These are phyloP conservation scores for Chrysaora quinquecirrha DNA, from an alignment of 30 jellyfish, hydroid and myxozoan species.

Conservation along the genomic window DNA sequence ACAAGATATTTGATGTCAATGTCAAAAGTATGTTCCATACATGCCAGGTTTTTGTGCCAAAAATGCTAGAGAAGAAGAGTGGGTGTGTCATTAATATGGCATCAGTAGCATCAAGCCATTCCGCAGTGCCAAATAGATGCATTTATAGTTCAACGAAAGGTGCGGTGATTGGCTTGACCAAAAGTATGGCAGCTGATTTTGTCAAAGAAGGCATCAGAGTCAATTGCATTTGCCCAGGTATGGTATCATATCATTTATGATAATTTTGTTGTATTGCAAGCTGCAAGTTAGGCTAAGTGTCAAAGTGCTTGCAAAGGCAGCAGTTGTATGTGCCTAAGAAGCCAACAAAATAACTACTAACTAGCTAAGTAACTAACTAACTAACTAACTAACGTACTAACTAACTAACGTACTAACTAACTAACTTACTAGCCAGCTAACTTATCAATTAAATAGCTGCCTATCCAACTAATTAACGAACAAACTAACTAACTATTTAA, in stretches of 20 bases:
- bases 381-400: too few species aligned
- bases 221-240: slow-evolving; percentile 83
- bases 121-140: slow-evolving; percentile 73
- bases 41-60: slow-evolving; percentile 66
- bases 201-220: slow-evolving; percentile 72
- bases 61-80: slow-evolving; percentile 54
- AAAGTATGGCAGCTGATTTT: slow-evolving; percentile 78
- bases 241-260: neutral
- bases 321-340: neutral
- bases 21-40: slow-evolving; percentile 67
- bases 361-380: too few species aligned
- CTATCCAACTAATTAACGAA: too few species aligned
- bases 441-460: neutral
- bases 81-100: slow-evolving; percentile 76
- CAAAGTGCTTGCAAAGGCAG: neutral
- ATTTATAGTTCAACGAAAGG: slow-evolving; percentile 70
- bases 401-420: too few species aligned
- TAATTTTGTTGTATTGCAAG: neutral
- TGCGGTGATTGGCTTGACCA: slow-evolving; percentile 77
- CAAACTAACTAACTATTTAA: too few species aligned
- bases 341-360: too few species aligned
- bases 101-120: slow-evolving; percentile 74
- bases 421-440: neutral
- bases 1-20: slow-evolving; percentile 62
- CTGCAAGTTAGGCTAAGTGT: neutral